phyloP scores from a whole-genome alignment of 1,140 invertebrate species.

The Cotesia typhae region DNA sequence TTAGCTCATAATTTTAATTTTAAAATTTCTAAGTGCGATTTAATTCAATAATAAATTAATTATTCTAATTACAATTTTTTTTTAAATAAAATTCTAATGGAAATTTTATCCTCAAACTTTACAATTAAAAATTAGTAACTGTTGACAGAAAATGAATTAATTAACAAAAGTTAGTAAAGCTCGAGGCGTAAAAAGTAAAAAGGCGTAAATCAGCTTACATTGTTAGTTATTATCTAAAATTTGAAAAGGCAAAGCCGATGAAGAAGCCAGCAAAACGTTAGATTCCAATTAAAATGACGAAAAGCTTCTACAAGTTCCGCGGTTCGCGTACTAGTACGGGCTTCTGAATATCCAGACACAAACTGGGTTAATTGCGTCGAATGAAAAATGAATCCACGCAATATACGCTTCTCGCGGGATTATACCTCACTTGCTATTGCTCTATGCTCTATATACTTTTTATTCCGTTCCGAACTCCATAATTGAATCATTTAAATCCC shows the following conservation, averaged over 20 bases:
- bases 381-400: constrained; percentile 25
- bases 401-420: neutral
- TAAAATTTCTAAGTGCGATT: too few species aligned
- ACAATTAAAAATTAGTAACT: too few species aligned
- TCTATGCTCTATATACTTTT: neutral
- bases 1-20: too few species aligned
- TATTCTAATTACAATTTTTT: too few species aligned
- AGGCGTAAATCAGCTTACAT: too few species aligned
- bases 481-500: constrained; percentile 1
- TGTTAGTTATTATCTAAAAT: too few species aligned
- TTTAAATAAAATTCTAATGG: too few species aligned
- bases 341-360: neutral
- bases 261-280: constrained; percentile 6
- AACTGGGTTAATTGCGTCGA: constrained; percentile 21
- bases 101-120: too few species aligned
- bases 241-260: neutral
- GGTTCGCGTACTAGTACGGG: neutral
- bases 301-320: constrained; percentile 2
- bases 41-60: too few species aligned
- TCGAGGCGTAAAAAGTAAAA: too few species aligned
- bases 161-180: too few species aligned
- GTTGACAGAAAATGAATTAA: too few species aligned
- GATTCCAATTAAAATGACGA: constrained; percentile 27
- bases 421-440: neutral
- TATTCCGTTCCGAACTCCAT: neutral